These are phyloP conservation scores for Germaria angustata DNA, from an alignment of 2,888 invertebrate species.

Conservation along the genomic window DNA sequence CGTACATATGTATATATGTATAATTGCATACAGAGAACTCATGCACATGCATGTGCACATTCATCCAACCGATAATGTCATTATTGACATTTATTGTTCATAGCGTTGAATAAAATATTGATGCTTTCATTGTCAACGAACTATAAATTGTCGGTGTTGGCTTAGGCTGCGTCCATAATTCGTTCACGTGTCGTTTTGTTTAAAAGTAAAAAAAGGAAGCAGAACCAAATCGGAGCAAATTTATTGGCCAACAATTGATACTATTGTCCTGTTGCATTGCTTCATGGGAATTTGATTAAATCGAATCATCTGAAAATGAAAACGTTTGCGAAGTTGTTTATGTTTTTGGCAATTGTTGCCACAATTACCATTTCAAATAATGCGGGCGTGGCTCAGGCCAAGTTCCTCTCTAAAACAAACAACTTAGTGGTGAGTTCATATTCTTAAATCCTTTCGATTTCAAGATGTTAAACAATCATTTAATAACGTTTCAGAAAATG, in stretches of 20 bases:
- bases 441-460: background rate
- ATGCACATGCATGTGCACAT: background rate
- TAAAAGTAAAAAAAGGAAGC: background rate
- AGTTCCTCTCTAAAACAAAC: background rate
- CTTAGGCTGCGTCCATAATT: conserved; percentile 36
- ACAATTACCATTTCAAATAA: conserved; percentile 24
- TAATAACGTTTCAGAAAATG: conserved; percentile 22
- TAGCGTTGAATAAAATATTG: conserved; percentile 23
- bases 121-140: conserved; percentile 35
- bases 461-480: background rate
- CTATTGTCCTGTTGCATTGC: conserved; percentile 1
- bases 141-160: conserved; percentile 59
- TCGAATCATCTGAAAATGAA: conserved; percentile 30
- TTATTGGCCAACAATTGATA: conserved; percentile 7
- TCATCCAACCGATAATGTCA: background rate
- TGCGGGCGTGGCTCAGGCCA: conserved; percentile 2
- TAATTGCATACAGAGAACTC: background rate
- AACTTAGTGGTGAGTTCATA: conserved; percentile 37
- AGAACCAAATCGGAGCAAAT: background rate
- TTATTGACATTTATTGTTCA: conserved; percentile 7
- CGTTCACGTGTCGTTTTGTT: conserved; percentile 44
- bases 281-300: background rate
- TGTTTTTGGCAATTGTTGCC: conserved; percentile 46
- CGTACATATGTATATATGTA: background rate
- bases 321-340: conserved; percentile 28